A percentile compares a stretch with the other conserved stretches of the same genome.
These are phyloP conservation scores for Ceryle rudis DNA, from an alignment of 2,797 vertebrate species.

Conservation along the genomic window DNA sequence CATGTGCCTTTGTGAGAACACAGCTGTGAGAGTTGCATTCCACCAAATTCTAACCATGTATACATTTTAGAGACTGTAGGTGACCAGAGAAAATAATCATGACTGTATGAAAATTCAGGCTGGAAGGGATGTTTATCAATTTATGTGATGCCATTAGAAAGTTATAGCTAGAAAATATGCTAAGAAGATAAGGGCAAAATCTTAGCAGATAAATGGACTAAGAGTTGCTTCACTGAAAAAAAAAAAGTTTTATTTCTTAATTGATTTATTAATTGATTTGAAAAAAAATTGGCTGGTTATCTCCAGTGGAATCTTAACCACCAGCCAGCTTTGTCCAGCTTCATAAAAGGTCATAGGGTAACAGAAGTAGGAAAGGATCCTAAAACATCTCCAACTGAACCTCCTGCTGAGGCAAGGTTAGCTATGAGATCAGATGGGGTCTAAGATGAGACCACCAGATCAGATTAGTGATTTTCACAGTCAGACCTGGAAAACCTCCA, in stretches of 20 bases:
- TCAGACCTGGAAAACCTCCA: neutral
- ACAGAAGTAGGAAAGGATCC: neutral
- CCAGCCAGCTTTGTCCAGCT: neutral
- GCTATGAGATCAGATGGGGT: neutral
- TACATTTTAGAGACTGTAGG: neutral
- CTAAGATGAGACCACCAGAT: neutral
- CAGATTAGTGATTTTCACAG: neutral
- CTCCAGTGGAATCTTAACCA: neutral
- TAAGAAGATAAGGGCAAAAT: neutral
- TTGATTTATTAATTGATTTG: neutral
- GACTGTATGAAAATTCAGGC: neutral
- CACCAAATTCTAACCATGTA: neutral
- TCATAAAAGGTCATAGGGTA: neutral
- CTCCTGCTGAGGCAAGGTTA: neutral
- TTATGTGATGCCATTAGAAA: neutral
- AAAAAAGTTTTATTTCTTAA: neutral
- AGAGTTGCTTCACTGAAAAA: neutral
- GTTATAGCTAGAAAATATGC: neutral
- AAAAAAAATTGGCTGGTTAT: neutral
- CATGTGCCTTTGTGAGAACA: neutral
- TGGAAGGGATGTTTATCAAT: neutral
- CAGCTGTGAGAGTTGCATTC: neutral
- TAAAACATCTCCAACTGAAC: neutral
- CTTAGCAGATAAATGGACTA: neutral
- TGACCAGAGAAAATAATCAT: neutral